Conservation (phyloP, 2,113 vertebrate genomes). For the Cisticola juncidis region DNA sequence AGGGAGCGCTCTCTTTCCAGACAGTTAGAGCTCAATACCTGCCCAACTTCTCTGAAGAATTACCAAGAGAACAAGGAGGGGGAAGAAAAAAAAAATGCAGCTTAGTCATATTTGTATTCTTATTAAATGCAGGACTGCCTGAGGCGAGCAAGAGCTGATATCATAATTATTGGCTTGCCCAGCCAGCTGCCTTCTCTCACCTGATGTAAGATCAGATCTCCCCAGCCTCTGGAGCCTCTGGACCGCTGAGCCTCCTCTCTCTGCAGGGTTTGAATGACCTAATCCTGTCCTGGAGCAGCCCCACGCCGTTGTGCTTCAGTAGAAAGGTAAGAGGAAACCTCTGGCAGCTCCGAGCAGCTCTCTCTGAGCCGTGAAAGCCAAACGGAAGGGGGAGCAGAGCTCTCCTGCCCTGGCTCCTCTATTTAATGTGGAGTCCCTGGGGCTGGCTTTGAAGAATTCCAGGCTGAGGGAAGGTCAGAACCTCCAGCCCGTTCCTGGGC, state of each 20-base stretch:
- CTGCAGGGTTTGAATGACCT: slow-evolving; percentile 66
- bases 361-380: slow-evolving; percentile 76
- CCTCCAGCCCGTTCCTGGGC: slow-evolving; percentile 2
- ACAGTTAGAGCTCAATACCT: slow-evolving; percentile 73
- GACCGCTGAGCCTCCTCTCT: slow-evolving; percentile 64
- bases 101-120: slow-evolving; percentile 77
- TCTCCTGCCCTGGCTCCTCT: slow-evolving; percentile 53
- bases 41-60: slow-evolving; percentile 67
- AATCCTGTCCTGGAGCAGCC: slow-evolving; percentile 71
- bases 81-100: slow-evolving; percentile 69
- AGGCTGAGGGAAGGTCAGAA: slow-evolving; percentile 41
- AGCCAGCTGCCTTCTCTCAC: slow-evolving; percentile 81
- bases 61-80: slow-evolving; percentile 48
- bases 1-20: slow-evolving; percentile 31
- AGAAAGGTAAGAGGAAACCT: slow-evolving; percentile 85
- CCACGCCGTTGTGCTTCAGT: slow-evolving; percentile 83
- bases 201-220: slow-evolving; percentile 78
- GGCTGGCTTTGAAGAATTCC: slow-evolving; percentile 53
- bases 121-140: slow-evolving; percentile 77
- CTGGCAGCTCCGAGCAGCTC: slow-evolving; percentile 61
- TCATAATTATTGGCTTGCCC: slow-evolving; percentile 83
- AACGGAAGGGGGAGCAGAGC: slow-evolving; percentile 55
- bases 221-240: slow-evolving; percentile 59
- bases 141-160: slow-evolving; percentile 80
- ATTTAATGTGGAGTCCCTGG: slow-evolving; percentile 69